Evolutionary conservation across 2,888 invertebrate genomes (phyloP).

Genomic region (Apodemia zela): DNA sequence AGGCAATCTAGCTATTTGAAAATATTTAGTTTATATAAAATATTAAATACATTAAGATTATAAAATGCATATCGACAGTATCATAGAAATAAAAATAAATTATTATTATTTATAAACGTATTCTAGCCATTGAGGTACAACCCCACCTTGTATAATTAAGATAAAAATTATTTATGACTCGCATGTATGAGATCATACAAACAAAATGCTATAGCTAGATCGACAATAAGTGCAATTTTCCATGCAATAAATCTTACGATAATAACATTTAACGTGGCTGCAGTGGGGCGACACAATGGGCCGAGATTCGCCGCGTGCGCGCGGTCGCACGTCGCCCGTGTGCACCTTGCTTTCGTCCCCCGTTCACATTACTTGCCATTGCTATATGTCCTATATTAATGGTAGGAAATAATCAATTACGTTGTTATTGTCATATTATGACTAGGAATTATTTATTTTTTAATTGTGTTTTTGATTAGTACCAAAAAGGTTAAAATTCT

Average conservation of each 20-base stretch:
- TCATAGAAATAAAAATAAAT: neutral
- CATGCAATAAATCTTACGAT: conserved; percentile 76
- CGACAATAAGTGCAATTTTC: conserved; percentile 78
- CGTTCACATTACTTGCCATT: conserved; percentile 6
- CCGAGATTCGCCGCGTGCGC: conserved; percentile 59
- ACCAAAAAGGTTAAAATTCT: too few species aligned
- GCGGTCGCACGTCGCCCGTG: conserved; percentile 39
- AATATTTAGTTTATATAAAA: too few species aligned
- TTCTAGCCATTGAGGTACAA: conserved; percentile 39
- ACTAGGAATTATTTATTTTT: too few species aligned
- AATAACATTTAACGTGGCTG: conserved; percentile 66
- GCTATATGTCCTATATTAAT: too few species aligned
- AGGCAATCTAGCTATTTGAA: too few species aligned
- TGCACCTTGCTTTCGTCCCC: conserved; percentile 62
- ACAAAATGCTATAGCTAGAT: conserved; percentile 27
- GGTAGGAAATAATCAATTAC: too few species aligned
- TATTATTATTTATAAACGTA: conserved; percentile 16
- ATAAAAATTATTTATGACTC: conserved; percentile 76
- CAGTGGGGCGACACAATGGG: conserved; percentile 47
- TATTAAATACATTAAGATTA: too few species aligned
- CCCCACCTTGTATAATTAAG: conserved; percentile 60
- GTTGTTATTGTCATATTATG: too few species aligned
- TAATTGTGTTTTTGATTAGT: too few species aligned
- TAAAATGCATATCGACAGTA: too few species aligned
- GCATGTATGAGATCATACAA: conserved; percentile 43